Evolutionary conservation across 2,888 invertebrate species (phyloP), one percentile per base, ranked within the genome.

Genomic region (Pollenia amentaria): DNA sequence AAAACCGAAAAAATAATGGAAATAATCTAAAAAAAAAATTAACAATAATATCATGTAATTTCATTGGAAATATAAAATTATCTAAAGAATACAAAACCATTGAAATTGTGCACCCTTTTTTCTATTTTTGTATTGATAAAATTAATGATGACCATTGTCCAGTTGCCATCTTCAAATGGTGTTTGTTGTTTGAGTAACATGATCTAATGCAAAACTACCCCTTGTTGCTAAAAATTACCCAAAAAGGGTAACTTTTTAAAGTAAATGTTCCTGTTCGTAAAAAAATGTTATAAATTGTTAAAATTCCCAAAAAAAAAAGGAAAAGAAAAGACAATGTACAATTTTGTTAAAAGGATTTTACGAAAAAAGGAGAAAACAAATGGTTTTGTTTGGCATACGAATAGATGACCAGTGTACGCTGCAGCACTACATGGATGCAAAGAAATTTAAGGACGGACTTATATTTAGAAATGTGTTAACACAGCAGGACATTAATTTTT

Each of bases 111-210:
- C 67, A 79, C 78, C 73, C 84, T 46, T 79, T 84, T 82, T 62
- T 40, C 12, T 42, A 40, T 51, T 51, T 18, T 55, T 46, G 18
- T 60, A 65, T 53, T 72, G 53, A 80, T 80, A 69, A 77, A 87
- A 84, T 87, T 87, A 87, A 87, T 87, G 87, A 87, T 87, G 87
- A 84, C 87, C 87, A 84, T 87, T 87, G 87, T 87, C 87, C 87
- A 84, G 76, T 76, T 72, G 57, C 57, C 69, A 82, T 69, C 53
- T 60, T 76, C 62, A 48, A 53, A 53, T 64, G 46, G 29, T 42
- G 21, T 48, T 16, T 29, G 7, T 69, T 76, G 60, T 78, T 81
- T 79, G 73, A 46, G 84, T 79, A 79, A 84, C 78, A 84, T 84
- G 78, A 84, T 84, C 65, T 73, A 84, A 84, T 84, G 80, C 86